These are phyloP conservation scores for Penaeus indicus DNA, from an alignment of 1,140 invertebrate genomes.

Conservation along the genomic window DNA sequence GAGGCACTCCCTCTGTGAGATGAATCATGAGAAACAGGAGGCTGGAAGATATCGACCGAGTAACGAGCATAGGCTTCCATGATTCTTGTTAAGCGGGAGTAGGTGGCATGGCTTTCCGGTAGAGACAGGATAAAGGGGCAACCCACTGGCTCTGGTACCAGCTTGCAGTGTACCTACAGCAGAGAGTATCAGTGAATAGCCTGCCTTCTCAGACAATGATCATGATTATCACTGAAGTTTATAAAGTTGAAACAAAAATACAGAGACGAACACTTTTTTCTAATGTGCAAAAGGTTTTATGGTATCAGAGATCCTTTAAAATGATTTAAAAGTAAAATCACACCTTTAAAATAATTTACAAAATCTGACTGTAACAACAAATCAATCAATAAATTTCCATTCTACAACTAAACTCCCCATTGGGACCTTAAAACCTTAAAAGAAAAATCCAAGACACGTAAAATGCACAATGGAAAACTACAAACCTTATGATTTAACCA, in stretches of 20 bases:
- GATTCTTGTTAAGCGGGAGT: conserved; percentile 70
- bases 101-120: conserved; percentile 72
- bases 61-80: conserved; percentile 71
- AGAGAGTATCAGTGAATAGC: neutral
- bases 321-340: too few relatives aligned
- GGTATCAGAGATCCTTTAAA: too few relatives aligned
- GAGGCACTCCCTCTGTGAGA: conserved; percentile 43
- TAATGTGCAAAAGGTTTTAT: too few relatives aligned
- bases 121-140: conserved; percentile 73
- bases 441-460: too few relatives aligned
- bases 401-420: neutral
- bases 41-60: conserved; percentile 67
- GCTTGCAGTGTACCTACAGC: conserved; percentile 67
- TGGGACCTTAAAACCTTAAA: too few relatives aligned
- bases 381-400: neutral
- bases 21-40: conserved; percentile 56
- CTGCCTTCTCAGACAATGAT: neutral
- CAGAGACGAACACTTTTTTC: too few relatives aligned
- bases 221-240: neutral
- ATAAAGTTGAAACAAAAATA: too few relatives aligned
- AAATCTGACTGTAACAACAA: neutral
- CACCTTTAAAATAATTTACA: too few relatives aligned
- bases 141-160: conserved; percentile 71
- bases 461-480: neutral
- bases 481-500: conserved; percentile 70